Evolutionary conservation across 2,888 invertebrate species (phyloP), one percentile per base, ranked within the genome.

Genomic region (Marasmarcha lunaedactyla): DNA sequence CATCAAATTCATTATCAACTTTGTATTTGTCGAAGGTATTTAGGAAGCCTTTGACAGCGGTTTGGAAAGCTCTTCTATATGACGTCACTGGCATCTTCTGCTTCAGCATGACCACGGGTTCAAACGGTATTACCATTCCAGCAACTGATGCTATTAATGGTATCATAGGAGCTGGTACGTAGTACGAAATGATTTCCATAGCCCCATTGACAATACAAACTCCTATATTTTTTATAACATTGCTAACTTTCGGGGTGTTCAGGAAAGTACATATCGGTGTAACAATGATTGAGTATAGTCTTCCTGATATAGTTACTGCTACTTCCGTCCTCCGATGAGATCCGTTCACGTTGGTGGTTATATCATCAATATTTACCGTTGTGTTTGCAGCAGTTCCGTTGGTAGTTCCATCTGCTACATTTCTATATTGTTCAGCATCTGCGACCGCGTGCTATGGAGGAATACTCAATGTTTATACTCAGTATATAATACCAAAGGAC

Each of bases 161-260:
- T 42, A 81, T 74, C 1, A 79, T 46, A 0, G 81, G 74, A 0
- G 79, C 66, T 14, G 81, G 81, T 0, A 78, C 52, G 41, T 70
- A 81, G 35, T 60, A 63, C 0, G 76, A 59, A 6, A 81, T 47
- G 0, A 81, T 46, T 33, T 81, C 81, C 71, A 81, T 71, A 0
- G 63, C 69, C 1, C 81, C 81, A 25, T 81, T 81, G 0, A 81
- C 81, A 0, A 74, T 43, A 39, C 81, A 81, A 0, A 68, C 71
- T 0, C 78, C 81, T 20, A 81, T 57, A 40, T 77, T 79, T 12
- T 55, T 63, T 0, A 79, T 26, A 0, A 79, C 77, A 13, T 47
- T 41, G 2, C 46, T 57, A 0, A 81, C 65, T 65, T 71, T 77
- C 0, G 74, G 72, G 10, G 50, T 41, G 0, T 45, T 25, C 9